Conservation (phyloP, 2,888 invertebrate species). For the Patella pellucida region DNA sequence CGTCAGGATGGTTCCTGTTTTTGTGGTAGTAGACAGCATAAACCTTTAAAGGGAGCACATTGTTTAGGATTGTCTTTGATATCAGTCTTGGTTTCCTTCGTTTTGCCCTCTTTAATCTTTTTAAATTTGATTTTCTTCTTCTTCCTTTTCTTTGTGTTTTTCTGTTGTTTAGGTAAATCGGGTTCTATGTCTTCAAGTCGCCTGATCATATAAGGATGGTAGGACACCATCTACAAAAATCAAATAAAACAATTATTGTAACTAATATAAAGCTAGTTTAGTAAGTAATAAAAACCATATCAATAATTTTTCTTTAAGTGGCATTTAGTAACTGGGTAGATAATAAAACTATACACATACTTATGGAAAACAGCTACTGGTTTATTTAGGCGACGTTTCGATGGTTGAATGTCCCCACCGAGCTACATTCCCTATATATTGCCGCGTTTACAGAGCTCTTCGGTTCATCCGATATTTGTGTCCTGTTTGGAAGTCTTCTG, state of each 20-base stretch:
- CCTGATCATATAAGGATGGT: slow-evolving; percentile 51
- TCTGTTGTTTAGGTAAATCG: neutral
- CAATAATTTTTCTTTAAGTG: slow-evolving; percentile 9
- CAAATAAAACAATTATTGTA: neutral
- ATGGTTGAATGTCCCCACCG: slow-evolving; percentile 6
- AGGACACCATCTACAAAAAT: slow-evolving; percentile 54
- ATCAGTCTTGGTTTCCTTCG: neutral
- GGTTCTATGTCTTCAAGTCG: slow-evolving; percentile 21
- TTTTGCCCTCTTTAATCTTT: neutral
- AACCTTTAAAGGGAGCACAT: slow-evolving; percentile 5
- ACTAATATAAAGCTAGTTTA: neutral
- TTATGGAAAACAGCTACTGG: too few relatives aligned
- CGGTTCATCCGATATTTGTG: too few relatives aligned
- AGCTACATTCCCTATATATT: slow-evolving; percentile 16
- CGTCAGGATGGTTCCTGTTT: neutral
- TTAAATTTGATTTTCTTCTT: neutral
- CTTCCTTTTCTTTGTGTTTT: neutral
- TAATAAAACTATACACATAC: too few relatives aligned
- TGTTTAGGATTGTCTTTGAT: neutral
- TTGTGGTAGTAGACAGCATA: neutral
- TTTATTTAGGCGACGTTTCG: too few relatives aligned
- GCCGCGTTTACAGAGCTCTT: neutral
- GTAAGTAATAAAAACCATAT: neutral
- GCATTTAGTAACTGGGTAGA: too few relatives aligned
- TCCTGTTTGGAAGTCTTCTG: too few relatives aligned